phyloP scores from a whole-genome alignment of 2,888 invertebrate genomes.

The Aelia acuminata region DNA sequence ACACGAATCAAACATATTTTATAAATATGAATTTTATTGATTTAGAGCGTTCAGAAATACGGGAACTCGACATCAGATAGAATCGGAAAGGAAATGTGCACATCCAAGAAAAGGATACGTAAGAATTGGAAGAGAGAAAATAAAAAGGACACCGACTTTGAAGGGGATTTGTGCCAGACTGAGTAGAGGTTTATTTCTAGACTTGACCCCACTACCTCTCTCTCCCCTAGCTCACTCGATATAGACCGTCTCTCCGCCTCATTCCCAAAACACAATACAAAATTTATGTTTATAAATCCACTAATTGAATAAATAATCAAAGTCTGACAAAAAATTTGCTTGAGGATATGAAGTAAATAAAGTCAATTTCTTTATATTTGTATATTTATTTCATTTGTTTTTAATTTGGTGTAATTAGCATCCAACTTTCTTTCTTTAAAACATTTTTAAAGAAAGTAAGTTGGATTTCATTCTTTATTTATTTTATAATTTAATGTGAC shows the following conservation, averaged over 20 bases:
- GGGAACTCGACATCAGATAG: neutral
- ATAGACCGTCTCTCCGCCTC: neutral
- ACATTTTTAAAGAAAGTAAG: too few species aligned
- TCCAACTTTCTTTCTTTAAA: too few species aligned
- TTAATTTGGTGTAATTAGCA: too few species aligned
- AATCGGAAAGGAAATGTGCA: neutral
- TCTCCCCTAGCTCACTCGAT: neutral
- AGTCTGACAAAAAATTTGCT: too few species aligned
- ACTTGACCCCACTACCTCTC: slow-evolving; percentile 25
- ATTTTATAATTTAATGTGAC: too few species aligned
- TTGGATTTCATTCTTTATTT: too few species aligned
- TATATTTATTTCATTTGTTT: too few species aligned
- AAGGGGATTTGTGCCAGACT: slow-evolving; percentile 31
- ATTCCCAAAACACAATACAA: neutral
- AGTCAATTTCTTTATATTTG: too few species aligned
- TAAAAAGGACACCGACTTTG: neutral
- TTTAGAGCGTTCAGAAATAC: neutral
- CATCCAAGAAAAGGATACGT: neutral
- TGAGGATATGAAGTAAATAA: too few species aligned
- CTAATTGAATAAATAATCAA: neutral
- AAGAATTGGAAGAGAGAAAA: neutral
- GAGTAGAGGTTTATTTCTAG: slow-evolving; percentile 43
- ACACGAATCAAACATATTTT: neutral
- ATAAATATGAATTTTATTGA: neutral
- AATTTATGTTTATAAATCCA: neutral